Evolutionary conservation across 2,797 vertebrate species (phyloP).

Genomic region (Vireo griseus): DNA sequence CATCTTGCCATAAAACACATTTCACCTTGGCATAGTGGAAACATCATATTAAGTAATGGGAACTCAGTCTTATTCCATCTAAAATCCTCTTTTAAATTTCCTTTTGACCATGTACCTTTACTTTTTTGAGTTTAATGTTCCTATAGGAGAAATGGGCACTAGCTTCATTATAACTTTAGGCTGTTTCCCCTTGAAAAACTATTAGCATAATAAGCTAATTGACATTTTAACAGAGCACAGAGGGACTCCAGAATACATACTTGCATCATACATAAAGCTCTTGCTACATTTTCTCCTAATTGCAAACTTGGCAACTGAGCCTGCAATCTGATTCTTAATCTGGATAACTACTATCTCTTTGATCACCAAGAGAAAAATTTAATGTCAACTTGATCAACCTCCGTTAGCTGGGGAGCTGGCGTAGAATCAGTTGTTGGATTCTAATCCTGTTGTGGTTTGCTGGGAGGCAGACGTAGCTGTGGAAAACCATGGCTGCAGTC

Average conservation of each 20-base stretch:
- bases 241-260: neutral
- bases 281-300: neutral
- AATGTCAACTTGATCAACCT: neutral
- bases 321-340: neutral
- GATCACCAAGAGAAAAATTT: neutral
- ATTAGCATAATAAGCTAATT: neutral
- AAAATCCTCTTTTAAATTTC: neutral
- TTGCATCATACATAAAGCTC: neutral
- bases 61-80: neutral
- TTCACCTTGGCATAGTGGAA: neutral
- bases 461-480: fast-evolving
- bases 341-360: neutral
- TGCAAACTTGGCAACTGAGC: neutral
- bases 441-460: neutral
- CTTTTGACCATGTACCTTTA: neutral
- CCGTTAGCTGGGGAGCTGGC: neutral
- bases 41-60: neutral
- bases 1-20: neutral
- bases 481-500: neutral
- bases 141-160: neutral
- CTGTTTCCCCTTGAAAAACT: neutral
- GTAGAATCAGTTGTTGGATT: neutral
- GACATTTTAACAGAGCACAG: neutral
- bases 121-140: neutral
- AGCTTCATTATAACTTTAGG: neutral